Conservation (phyloP, 2,797 vertebrate species). For the Muscicapa striata region DNA sequence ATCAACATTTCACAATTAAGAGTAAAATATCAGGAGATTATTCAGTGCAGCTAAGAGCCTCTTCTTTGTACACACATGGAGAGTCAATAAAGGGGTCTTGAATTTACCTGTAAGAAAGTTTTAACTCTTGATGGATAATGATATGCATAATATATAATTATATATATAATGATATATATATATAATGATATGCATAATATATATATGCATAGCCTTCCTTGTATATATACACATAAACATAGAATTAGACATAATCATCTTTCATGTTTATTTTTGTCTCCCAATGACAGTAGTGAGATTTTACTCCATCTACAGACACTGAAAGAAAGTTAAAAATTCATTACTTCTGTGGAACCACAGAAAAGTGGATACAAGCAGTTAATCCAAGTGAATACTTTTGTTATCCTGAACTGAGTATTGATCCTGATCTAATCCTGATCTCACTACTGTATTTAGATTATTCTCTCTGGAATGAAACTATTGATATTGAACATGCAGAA, state of each 20-base stretch:
- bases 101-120: not conserved
- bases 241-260: not conserved
- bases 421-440: not conserved
- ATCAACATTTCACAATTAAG: not conserved
- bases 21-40: not conserved
- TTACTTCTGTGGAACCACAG: not conserved
- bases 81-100: not conserved
- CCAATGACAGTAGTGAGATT: not conserved
- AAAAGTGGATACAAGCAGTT: not conserved
- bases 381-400: not conserved
- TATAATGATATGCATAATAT: not conserved
- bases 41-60: not conserved
- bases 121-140: not conserved
- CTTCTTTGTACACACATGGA: not conserved
- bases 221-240: rapidly evolving
- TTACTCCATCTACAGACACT: not conserved
- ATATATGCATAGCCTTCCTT: rapidly evolving
- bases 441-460: not conserved
- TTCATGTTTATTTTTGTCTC: not conserved
- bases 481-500: not conserved
- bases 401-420: not conserved
- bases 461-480: not conserved
- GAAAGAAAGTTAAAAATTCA: not conserved
- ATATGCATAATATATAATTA: not conserved
- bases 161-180: too few relatives aligned